Base-by-base conservation (phyloP, 2,888 invertebrate species). In the Thymelicus sylvestris region DNA sequence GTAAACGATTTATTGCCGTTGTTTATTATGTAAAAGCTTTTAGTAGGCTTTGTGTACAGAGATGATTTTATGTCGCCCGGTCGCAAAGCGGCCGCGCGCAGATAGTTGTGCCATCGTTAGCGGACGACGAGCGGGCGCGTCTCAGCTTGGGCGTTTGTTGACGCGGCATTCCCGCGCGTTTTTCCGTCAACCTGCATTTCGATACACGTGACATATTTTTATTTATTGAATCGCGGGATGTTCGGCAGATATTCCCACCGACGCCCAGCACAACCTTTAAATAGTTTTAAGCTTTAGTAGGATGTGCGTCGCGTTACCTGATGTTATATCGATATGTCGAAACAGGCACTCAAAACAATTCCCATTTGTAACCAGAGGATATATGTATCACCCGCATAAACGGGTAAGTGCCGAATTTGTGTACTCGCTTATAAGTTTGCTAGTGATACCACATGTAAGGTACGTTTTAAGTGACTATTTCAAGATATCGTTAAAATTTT, bases 301-400 rank as follows among this genome's bases (percentile, higher is more conserved):
- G 82, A 83, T 82, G 87, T 88, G 88, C 91, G 87, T 90, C 88
- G 87, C 88, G 92, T 92, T 91, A 92, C 91, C 92, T 91, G 89
- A 91, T 86, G 79, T 81, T 85, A 79, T 79, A 82, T 77, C 77
- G 80, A 77, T 77, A 79, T 82, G 81, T 80, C 74, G 81, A 77
- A 79, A 77, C 78, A 85, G 82, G 85, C 79, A 81, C 78, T 77
- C 59, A 73, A 72, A 69, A 72, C 38, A 60, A 65, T 57, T 12
- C 6, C 67, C 59, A 63, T 65, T 15, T 61, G n/a, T 31, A 31
- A 31, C 31, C 4, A 62, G 57, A 61, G n/a, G 41, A 13, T 24
- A 24, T 7, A 13, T 39, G 24, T 55, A 55, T 55, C 39, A 59
- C 38, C 59, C 13, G n/a, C 59, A 39, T n/a, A 55, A 55, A 52